phyloP scores from a whole-genome alignment of 2,797 vertebrate species.

The Pseudopleuronectes americanus region DNA sequence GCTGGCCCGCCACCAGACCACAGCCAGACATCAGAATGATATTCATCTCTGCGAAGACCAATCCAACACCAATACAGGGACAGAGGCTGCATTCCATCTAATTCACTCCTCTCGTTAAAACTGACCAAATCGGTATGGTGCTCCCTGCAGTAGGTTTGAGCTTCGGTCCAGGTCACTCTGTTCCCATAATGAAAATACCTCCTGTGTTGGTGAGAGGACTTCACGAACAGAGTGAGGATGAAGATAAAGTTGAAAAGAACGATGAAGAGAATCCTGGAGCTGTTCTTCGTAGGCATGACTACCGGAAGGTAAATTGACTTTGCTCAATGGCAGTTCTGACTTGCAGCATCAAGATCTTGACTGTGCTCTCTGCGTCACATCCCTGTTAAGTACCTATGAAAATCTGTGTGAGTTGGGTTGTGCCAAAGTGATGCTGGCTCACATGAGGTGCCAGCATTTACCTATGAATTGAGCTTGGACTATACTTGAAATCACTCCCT shows the following conservation, averaged over 20 bases:
- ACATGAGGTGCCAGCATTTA: not conserved
- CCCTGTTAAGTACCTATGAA: not conserved
- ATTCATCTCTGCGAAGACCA: slow-evolving; percentile 13
- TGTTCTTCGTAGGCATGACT: slow-evolving; percentile 8
- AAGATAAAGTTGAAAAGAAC: slow-evolving; percentile 15
- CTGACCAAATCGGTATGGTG: slow-evolving; percentile 4
- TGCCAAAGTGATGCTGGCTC: not conserved
- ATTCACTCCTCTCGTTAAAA: not conserved
- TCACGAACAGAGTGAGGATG: not conserved
- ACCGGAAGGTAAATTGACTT: not conserved
- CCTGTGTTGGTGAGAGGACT: not conserved
- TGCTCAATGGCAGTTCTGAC: not conserved
- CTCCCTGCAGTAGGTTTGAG: slow-evolving; percentile 12
- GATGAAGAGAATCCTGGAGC: not conserved
- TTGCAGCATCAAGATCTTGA: not conserved
- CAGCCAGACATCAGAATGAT: not conserved
- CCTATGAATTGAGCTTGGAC: not conserved
- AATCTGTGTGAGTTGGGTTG: not conserved
- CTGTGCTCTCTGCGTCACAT: not conserved
- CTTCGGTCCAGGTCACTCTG: not conserved
- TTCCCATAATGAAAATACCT: not conserved
- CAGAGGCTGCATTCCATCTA: not conserved
- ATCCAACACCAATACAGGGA: slow-evolving; percentile 10
- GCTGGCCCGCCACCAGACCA: slow-evolving; percentile 19
- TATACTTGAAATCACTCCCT: not conserved